A percentile compares a stretch with the other conserved stretches of the same genome.
Conservation (phyloP, 1,140 invertebrate genomes). For the Spodoptera frugiperda region DNA sequence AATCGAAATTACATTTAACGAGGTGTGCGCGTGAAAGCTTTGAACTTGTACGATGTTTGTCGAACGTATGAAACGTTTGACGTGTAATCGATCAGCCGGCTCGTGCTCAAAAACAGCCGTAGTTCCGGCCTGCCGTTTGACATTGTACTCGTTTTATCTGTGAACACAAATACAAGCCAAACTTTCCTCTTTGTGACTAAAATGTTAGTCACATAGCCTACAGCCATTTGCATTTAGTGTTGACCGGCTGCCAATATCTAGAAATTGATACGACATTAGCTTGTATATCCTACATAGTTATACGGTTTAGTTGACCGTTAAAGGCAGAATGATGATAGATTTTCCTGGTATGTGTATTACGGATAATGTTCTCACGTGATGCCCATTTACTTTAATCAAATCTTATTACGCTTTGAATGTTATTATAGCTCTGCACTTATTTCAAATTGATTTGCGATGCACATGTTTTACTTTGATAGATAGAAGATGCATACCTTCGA, state of each 20-base stretch:
- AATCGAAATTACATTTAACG: constrained; percentile 43
- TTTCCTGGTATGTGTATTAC: not conserved
- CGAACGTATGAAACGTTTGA: constrained; percentile 52
- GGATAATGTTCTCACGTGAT: not conserved
- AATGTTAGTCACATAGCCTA: not conserved
- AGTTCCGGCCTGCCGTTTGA: not conserved
- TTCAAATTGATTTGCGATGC: no score
- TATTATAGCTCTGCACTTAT: no score
- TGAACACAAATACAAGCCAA: not conserved
- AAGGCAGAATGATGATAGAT: not conserved
- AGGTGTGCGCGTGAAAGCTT: constrained; percentile 28
- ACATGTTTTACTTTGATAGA: no score
- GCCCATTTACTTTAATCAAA: not conserved
- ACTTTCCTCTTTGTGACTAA: not conserved
- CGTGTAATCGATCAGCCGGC: constrained; percentile 45
- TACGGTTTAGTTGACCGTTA: not conserved
- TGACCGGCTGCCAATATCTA: not conserved
- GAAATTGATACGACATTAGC: not conserved
- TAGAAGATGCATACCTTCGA: not conserved
- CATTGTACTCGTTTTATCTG: constrained; percentile 7
- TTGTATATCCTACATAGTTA: no score
- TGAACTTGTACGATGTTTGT: constrained; percentile 50
- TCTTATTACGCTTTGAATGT: not conserved
- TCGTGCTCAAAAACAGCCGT: not conserved
- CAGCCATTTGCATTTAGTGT: not conserved